These are phyloP conservation scores for Kryptopterus vitreolus DNA, from an alignment of 2,797 vertebrate species.

Conservation along the genomic window DNA sequence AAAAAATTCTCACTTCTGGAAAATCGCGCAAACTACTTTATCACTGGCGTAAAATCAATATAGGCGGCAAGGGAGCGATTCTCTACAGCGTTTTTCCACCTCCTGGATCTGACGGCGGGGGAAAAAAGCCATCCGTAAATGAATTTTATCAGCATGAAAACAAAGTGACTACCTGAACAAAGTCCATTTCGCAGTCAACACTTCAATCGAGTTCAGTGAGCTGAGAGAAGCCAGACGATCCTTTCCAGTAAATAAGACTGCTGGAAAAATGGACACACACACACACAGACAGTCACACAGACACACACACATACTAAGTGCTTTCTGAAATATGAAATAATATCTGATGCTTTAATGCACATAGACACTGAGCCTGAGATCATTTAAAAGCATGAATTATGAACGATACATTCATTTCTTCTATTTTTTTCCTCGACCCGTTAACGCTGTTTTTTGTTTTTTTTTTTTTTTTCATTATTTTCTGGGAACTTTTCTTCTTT, in stretches of 20 bases:
- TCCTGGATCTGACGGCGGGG: conserved; percentile 71
- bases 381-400: conserved; percentile 14
- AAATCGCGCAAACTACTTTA: conserved; percentile 72
- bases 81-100: conserved; percentile 72
- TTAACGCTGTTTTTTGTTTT: too few relatives aligned
- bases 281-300: background rate
- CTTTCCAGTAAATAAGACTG: conserved; percentile 52
- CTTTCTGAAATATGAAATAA: conserved; percentile 24
- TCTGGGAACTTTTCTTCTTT: background rate
- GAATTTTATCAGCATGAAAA: conserved; percentile 85
- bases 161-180: conserved; percentile 86
- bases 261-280: conserved; percentile 15
- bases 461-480: conserved; percentile 8
- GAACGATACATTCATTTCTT: conserved; percentile 18
- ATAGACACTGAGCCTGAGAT: conserved; percentile 25
- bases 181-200: conserved; percentile 80
- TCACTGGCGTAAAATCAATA: conserved; percentile 77
- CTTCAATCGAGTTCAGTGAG: conserved; percentile 66
- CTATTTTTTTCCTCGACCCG: background rate
- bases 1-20: conserved; percentile 59
- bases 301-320: background rate
- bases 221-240: conserved; percentile 53
- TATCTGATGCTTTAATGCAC: conserved; percentile 26
- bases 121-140: conserved; percentile 70
- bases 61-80: conserved; percentile 68